Evolutionary conservation across 1,140 invertebrate species (phyloP).

Genomic region (Ladona fulva): DNA sequence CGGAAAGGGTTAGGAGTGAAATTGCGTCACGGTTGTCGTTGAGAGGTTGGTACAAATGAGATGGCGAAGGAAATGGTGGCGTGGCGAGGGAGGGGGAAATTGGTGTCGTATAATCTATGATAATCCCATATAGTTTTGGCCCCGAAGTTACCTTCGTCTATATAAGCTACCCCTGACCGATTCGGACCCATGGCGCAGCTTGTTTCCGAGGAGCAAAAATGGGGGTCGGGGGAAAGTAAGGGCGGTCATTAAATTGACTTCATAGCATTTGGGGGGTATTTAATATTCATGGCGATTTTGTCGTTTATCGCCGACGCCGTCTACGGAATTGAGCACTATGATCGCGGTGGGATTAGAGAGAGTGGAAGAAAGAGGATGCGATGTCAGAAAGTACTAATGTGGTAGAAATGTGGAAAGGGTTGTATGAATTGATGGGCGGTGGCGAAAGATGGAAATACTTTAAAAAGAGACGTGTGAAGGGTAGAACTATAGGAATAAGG

Average conservation of each 20-base stretch:
- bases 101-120: not conserved
- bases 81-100: not conserved
- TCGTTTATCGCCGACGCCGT: not conserved
- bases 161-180: not conserved
- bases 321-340: not conserved
- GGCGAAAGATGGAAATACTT: not conserved
- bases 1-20: not conserved
- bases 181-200: not conserved
- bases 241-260: not conserved
- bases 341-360: not conserved
- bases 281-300: not conserved
- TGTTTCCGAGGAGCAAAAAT: too few species aligned
- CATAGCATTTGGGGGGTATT: not conserved
- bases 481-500: too few species aligned
- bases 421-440: not conserved
- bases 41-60: not conserved
- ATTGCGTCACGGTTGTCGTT: not conserved
- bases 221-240: not conserved
- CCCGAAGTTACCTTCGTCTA: not conserved
- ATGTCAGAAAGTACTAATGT: not conserved
- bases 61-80: not conserved
- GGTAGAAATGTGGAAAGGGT: not conserved
- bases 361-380: not conserved
- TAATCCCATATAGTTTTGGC: not conserved
- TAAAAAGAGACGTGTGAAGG: too few species aligned